Conservation (phyloP, 1,140 invertebrate species). For the Drosophila nigrodunni region DNA sequence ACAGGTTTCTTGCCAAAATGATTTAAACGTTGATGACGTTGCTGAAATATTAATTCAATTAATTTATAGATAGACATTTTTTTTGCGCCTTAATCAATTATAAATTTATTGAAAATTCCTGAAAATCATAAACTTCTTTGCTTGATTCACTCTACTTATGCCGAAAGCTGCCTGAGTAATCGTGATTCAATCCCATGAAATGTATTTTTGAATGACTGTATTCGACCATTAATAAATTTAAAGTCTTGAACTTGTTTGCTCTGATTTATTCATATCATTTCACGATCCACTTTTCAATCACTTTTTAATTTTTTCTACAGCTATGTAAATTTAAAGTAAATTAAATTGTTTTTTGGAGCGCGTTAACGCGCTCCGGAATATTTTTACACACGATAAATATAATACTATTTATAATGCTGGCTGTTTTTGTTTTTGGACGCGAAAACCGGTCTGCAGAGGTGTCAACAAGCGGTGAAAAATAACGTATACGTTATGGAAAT, state of each 20-base stretch:
- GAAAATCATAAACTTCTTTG: neutral
- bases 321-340: neutral
- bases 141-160: slow-evolving; percentile 4
- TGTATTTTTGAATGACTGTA: too few relatives aligned
- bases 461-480: slow-evolving; percentile 9
- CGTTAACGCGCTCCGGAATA: neutral
- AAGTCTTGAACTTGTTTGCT: too few relatives aligned
- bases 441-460: slow-evolving; percentile 21
- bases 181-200: neutral
- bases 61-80: neutral
- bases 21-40: neutral
- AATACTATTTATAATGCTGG: slow-evolving; percentile 14
- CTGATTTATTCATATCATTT: too few relatives aligned
- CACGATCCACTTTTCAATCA: too few relatives aligned
- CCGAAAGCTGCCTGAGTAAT: slow-evolving; percentile 2
- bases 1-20: slow-evolving; percentile 8
- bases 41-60: neutral
- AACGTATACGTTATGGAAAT: slow-evolving; percentile 12
- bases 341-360: neutral
- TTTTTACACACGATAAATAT: slow-evolving; percentile 4
- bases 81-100: neutral
- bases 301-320: neutral
- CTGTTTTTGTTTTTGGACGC: neutral
- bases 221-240: too few relatives aligned
- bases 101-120: neutral